These are phyloP conservation scores for Acanthopleura granulata DNA, from an alignment of 2,888 invertebrate genomes.

Conservation along the genomic window DNA sequence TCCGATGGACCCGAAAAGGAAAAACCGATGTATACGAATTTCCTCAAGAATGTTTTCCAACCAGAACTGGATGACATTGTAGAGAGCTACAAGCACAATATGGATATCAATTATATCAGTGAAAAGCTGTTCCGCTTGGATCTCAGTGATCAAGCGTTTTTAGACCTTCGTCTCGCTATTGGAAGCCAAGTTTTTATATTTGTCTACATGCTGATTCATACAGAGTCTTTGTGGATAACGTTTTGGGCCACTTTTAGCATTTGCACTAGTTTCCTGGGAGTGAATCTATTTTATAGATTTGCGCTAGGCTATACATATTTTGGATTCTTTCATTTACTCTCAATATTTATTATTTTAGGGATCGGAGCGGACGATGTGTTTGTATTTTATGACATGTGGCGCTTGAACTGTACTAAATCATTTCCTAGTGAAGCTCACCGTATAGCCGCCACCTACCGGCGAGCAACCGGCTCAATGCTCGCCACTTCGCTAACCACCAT, in stretches of 20 bases:
- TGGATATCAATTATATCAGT: constrained; percentile 26
- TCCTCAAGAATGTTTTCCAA: constrained; percentile 21
- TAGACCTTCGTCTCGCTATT: constrained; percentile 39
- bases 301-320: constrained; percentile 25
- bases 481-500: constrained; percentile 63
- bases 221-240: constrained; percentile 22
- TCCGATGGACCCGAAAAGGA: constrained; percentile 17
- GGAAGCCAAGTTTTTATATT: constrained; percentile 49
- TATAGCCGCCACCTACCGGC: constrained; percentile 32
- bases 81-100: constrained; percentile 17
- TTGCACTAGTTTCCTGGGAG: constrained; percentile 10
- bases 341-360: constrained; percentile 27
- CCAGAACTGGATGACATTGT: constrained; percentile 18
- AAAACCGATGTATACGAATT: constrained; percentile 11
- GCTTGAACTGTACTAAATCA: neutral
- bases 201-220: constrained; percentile 34
- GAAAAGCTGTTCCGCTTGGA: constrained; percentile 38
- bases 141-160: constrained; percentile 37
- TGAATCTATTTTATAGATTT: constrained; percentile 23
- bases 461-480: constrained; percentile 59
- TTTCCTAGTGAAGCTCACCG: constrained; percentile 20
- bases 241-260: constrained; percentile 24
- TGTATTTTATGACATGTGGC: constrained; percentile 33
- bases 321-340: constrained; percentile 26
- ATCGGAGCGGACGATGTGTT: constrained; percentile 27